Evolutionary conservation across 1,140 invertebrate genomes (phyloP), one percentile per base, ranked within the genome.

Genomic region (Megathymus violae): DNA sequence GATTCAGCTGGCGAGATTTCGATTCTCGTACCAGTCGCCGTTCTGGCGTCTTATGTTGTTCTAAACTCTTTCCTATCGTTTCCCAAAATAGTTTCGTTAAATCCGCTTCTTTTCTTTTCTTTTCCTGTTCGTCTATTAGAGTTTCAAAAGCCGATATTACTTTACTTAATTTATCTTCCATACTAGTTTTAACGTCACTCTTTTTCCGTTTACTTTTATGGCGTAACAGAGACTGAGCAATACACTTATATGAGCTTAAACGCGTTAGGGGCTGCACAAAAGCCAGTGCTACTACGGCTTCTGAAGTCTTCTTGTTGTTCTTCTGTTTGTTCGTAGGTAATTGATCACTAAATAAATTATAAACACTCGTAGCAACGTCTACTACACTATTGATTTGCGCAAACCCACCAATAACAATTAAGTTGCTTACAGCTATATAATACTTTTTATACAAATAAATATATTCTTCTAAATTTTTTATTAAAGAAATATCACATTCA

Each of bases 11-110:
- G 67, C 94, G 92, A 10, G 93, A 91, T 64, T 94, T 94, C 1
- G 96, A 97, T 73, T 97, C 96, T 59, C 95, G 91, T 27, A 98
- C 92, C 14, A 98, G 83, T 40, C 97, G 92, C 62, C 97, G 92
- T 38, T 94, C 88, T 15, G 95, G 94, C 6, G 92, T 93, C 72
- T 93, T 93, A 52, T 96, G 92, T 44, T 93, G 88, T 58, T 97
- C 95, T 22, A 95, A 85, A 7, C 92, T 77, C 84, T 95, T 95
- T 0, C 94, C 94, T 31, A 93, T 89, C 58, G 88, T 94, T 73
- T 96, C 94, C 96, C 96, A 97, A 92, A 97, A 97, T 17, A 91
- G 70, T 78, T 94, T 94, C 0, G 96, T 97, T 13, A 82, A 71
- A 62, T 96, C 95, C 0, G 96, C 96, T 76, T 95, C 93, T 54